A percentile compares a stretch with the other conserved stretches of the same genome.
Conservation (phyloP, 1,140 invertebrate genomes). For the Drosophila nannoptera region DNA sequence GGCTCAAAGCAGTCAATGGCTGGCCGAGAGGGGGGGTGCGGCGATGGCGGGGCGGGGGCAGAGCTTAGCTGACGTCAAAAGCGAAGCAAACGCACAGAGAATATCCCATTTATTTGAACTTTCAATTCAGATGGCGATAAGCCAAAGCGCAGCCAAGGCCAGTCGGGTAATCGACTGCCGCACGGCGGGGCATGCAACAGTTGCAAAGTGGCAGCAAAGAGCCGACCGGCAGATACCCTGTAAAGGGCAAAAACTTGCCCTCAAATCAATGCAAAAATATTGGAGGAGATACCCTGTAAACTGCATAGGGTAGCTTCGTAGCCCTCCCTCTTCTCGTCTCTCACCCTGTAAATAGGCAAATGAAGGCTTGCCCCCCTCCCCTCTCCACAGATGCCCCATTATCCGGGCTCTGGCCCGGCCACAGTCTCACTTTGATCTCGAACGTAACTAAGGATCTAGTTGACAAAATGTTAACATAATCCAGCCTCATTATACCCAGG, state of each 20-base stretch:
- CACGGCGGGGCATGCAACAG: background rate
- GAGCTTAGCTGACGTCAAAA: conserved; percentile 30
- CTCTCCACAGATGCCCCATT: too few relatives aligned
- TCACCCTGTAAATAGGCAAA: background rate
- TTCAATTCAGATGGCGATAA: conserved; percentile 52
- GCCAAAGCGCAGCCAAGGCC: conserved; percentile 24
- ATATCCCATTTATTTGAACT: conserved; percentile 46
- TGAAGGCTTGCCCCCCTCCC: too few relatives aligned
- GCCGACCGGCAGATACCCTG: background rate
- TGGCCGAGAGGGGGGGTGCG: background rate
- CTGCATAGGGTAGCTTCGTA: background rate
- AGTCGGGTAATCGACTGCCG: conserved; percentile 18
- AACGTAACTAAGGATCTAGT: background rate
- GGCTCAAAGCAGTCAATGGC: background rate
- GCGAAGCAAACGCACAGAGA: conserved; percentile 24
- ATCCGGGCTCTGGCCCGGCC: too few relatives aligned
- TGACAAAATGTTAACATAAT: background rate
- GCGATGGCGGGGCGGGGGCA: background rate
- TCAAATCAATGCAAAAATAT: too few relatives aligned
- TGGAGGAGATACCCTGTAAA: background rate
- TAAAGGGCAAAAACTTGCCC: too few relatives aligned
- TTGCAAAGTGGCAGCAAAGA: background rate
- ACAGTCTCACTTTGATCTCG: background rate
- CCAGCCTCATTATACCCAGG: background rate
- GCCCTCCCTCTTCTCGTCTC: too few relatives aligned